Evolutionary conservation across 2,888 invertebrate species (phyloP).

Genomic region (Cephus pulcher): DNA sequence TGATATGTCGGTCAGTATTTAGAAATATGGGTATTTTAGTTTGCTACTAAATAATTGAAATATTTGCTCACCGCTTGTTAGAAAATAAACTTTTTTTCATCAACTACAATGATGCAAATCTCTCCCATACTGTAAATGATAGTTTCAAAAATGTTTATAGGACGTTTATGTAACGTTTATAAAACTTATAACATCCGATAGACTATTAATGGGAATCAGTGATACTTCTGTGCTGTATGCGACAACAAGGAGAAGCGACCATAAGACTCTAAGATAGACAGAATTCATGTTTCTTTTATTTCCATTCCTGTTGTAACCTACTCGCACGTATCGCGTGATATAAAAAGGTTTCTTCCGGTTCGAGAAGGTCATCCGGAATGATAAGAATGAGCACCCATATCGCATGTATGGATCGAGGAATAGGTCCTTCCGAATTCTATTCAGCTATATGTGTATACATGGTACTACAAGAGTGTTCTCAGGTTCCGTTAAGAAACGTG

Average conservation of each 20-base stretch:
- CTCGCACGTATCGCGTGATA: background rate
- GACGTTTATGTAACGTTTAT: background rate
- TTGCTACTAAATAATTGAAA: background rate
- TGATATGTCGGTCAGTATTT: too few relatives aligned
- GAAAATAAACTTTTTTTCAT: too few relatives aligned
- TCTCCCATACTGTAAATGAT: background rate
- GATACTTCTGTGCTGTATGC: background rate
- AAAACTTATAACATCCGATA: background rate
- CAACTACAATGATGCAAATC: too few relatives aligned
- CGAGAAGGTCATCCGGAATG: background rate
- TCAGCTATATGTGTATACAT: background rate
- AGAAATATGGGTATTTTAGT: too few relatives aligned
- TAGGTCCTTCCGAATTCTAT: background rate
- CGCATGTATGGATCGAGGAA: background rate
- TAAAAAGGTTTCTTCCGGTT: background rate
- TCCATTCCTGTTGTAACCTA: background rate
- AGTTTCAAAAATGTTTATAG: background rate
- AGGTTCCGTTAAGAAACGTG: background rate
- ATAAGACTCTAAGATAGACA: background rate
- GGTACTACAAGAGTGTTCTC: background rate
- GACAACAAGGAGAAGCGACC: background rate
- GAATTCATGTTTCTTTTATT: background rate
- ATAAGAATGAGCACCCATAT: background rate
- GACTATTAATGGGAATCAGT: background rate
- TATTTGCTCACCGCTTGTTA: too few relatives aligned